Evolutionary conservation across 2,888 invertebrate species (phyloP).

Genomic region (Parthenolecanium corni): DNA sequence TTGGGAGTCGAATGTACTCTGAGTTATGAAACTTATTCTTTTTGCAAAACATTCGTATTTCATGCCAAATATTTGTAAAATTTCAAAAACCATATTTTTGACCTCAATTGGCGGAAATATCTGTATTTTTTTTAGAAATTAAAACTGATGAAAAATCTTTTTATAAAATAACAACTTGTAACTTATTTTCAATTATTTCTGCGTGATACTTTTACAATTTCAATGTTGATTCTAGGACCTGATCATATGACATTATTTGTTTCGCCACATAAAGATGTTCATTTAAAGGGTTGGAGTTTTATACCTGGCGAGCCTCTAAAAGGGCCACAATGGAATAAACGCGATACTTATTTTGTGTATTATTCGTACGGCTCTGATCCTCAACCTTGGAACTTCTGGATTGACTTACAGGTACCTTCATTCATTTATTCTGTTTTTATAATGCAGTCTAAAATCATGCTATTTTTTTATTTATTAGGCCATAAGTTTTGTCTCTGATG

Average conservation of each 20-base stretch:
- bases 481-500: not conserved
- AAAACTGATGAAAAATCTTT: too few species aligned
- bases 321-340: slow-evolving; percentile 45
- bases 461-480: not conserved
- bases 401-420: slow-evolving; percentile 49
- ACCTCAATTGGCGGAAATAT: too few species aligned
- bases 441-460: not conserved
- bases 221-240: slow-evolving; percentile 47
- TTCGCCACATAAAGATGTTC: slow-evolving; percentile 47
- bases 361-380: slow-evolving; percentile 52
- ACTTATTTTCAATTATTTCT: slow-evolving; percentile 12
- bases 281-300: slow-evolving; percentile 48
- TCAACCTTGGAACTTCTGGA: slow-evolving; percentile 47
- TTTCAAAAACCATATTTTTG: too few species aligned
- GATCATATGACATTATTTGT: slow-evolving; percentile 55
- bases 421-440: not conserved
- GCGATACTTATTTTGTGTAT: slow-evolving; percentile 55
- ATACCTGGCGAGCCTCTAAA: slow-evolving; percentile 45
- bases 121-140: too few species aligned
- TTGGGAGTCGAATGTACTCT: too few species aligned
- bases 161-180: too few species aligned
- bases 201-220: too few species aligned
- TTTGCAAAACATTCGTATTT: too few species aligned
- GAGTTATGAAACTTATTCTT: too few species aligned
- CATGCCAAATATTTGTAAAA: too few species aligned